These are phyloP conservation scores for Sinelater perroti DNA, from an alignment of 2,888 invertebrate genomes.

Conservation along the genomic window DNA sequence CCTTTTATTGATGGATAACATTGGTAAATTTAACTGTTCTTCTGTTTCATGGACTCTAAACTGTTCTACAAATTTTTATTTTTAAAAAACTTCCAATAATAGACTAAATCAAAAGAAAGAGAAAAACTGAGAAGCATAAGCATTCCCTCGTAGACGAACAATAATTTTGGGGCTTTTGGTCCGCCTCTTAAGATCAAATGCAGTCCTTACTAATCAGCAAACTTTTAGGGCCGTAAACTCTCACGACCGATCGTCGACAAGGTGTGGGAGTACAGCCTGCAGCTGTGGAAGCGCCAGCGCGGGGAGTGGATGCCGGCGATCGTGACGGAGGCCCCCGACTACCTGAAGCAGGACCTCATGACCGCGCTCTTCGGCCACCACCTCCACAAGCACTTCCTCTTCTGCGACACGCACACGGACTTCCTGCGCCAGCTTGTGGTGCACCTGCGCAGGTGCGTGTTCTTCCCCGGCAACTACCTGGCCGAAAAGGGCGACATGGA, in stretches of 20 bases:
- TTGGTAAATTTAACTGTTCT: too few species aligned
- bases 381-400: conserved; percentile 62
- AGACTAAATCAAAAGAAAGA: too few species aligned
- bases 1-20: too few species aligned
- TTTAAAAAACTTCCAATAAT: too few species aligned
- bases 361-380: conserved; percentile 63
- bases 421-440: conserved; percentile 63
- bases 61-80: too few species aligned
- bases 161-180: neutral
- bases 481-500: conserved; percentile 65
- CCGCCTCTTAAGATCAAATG: neutral
- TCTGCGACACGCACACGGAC: conserved; percentile 62
- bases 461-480: conserved; percentile 64
- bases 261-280: conserved; percentile 65
- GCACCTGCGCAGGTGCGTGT: conserved; percentile 64
- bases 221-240: conserved; percentile 36
- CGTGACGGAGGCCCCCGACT: conserved; percentile 40
- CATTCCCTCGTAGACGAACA: too few species aligned
- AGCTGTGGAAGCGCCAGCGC: conserved; percentile 64
- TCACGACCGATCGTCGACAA: conserved; percentile 58
- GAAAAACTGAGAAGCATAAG: too few species aligned
- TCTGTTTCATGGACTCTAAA: too few species aligned
- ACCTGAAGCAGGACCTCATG: conserved; percentile 59
- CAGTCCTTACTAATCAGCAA: too few species aligned
- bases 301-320: conserved; percentile 61